Conservation (phyloP, 2,888 invertebrate species). For the Sarcophaga subvicina region DNA sequence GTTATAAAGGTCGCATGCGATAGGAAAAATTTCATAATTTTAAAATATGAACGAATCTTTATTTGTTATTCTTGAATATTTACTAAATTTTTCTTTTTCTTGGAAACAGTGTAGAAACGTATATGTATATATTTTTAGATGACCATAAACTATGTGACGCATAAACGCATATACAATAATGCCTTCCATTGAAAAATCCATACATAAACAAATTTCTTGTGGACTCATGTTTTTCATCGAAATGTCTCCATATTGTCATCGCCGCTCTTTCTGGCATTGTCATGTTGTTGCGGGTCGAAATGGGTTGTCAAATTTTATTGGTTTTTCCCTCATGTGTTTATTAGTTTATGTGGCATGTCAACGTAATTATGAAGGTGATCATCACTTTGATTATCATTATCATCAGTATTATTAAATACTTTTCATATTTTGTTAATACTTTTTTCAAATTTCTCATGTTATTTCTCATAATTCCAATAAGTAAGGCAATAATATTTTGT, state of each 20-base stretch:
- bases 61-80: background rate
- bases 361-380: background rate
- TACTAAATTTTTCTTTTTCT: background rate
- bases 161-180: slow-evolving; percentile 9
- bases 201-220: background rate
- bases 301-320: slow-evolving; percentile 45
- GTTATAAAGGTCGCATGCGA: no score
- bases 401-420: slow-evolving; percentile 14
- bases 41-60: no score
- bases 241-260: slow-evolving; percentile 5
- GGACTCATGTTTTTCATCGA: slow-evolving; percentile 5
- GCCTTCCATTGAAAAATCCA: background rate
- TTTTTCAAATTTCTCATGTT: background rate
- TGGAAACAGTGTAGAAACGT: slow-evolving; percentile 17
- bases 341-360: slow-evolving; percentile 31
- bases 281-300: background rate
- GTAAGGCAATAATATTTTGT: slow-evolving; percentile 20
- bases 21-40: no score
- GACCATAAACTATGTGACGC: background rate
- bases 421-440: slow-evolving; percentile 23
- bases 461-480: slow-evolving; percentile 27
- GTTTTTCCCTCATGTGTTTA: slow-evolving; percentile 31
- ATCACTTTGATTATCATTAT: slow-evolving; percentile 6
- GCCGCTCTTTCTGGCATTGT: background rate
- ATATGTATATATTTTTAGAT: background rate